Evolutionary conservation across 1,140 invertebrate species (phyloP), one percentile per base, ranked within the genome.

Genomic region (Trichogramma pretiosum): DNA sequence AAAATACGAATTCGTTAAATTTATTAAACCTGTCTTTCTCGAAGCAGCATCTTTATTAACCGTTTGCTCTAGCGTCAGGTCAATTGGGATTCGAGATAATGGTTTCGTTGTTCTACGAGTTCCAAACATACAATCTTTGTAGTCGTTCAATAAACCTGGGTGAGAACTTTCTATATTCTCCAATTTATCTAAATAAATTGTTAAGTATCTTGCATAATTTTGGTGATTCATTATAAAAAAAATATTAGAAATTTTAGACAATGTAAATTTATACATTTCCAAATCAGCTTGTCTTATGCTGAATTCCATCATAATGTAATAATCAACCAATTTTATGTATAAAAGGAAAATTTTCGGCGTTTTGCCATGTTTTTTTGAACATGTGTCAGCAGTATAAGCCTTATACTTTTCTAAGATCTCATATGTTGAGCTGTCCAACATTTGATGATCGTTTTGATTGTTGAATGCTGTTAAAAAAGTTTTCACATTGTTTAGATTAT

Each of bases 181-280:
- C 13, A 56, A 36, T 46, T 56, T 56, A 23, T 56, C 51, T 7
- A 48, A 26, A 28, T 56, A 58, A 40, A 34, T 39, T 13, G 59
- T 38, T 0, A 46, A 14, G 42, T 53, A 65, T n/a, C 63, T 55
- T 19, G 57, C 43, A 54, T 67, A 65, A 32, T 67, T 65, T 32
- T 34, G 58, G 38, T 67, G 62, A 52, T 67, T 64, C 10, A 46
- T 56, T 1, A 50, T 46, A 35, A 68, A 68, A 52, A 68, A 66
- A 22, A 67, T 22, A 54, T 57, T 59, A 7, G 40, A 48, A 0
- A 66, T 61, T 57, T 64, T 62, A 5, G 58, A 46, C 8, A 68
- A 30, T 9, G 51, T 18, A 8, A 18, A 59, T 23, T 56, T 58
- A 24, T 45, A 43, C 30, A 57, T 33, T 44, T 50, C 44, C 5